Base-by-base conservation (phyloP, 2,113 vertebrate species). In the Cheirogaleus medius region DNA sequence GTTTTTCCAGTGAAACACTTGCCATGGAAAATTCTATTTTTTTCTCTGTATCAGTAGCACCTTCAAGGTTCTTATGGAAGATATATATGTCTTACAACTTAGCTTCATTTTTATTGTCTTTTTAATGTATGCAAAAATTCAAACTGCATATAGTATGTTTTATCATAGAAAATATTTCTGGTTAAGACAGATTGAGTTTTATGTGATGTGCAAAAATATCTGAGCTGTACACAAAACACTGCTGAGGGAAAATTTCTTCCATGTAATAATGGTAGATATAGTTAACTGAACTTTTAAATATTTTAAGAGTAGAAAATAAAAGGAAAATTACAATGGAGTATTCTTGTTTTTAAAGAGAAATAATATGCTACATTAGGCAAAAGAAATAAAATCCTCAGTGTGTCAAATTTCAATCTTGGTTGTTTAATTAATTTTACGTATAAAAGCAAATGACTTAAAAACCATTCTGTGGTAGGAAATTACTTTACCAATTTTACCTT, bases 101-200 rank as follows among this genome's bases (percentile, higher is more conserved):
- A 95, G 87, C 94, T 58, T 58, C 0, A 64, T 78, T 0, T 5
- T 81, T 96, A 95, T 27, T 96, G 60, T 86, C n/a, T 71, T 34
- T 29, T 56, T 97, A 95, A 96, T 78, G 37, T 6, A 7, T 32
- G 49, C 20, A 94, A 71, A 98, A 97, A 96, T 96, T 60, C 95
- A 97, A 97, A 97, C 0, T n/a, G 88, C 54, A 93, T 0, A 83
- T 73, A 37, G 63, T 6, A 39, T 49, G 20, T 3, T 71, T 81
- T n/a, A 6, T 18, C 13, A 17, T 27, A 76, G 42, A 91, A 56
- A 91, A 82, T 90, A 0, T 71, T 95, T 78, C 68, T 17, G 2
- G 60, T 73, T 84, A 92, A 73, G 69, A 91, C n/a, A 93, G 47
- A 77, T 1, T 82, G 64, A 89, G 69, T 68, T 96, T 92, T 90